Conservation (phyloP, 2,113 vertebrate genomes). For the Naja naja region DNA sequence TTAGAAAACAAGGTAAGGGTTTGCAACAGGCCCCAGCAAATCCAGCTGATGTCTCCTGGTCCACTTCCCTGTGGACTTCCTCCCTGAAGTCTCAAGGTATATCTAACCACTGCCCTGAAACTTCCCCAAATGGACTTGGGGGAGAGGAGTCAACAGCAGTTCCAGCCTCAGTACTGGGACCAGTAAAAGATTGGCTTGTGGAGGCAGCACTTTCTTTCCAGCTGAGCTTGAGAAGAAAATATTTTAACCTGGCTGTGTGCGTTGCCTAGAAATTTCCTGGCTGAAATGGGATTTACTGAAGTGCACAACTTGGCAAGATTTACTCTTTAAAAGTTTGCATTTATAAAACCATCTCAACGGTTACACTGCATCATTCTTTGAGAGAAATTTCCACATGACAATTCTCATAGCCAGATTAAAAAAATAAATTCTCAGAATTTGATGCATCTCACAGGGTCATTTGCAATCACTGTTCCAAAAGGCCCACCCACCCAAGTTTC, state of each 20-base stretch:
- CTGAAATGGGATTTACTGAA: not conserved
- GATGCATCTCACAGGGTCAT: not conserved
- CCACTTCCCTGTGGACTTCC: not conserved
- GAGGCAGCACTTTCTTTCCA: not conserved
- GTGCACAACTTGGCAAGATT: not conserved
- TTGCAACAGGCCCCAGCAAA: not conserved
- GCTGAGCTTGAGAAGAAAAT: not conserved
- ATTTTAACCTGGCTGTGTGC: not conserved
- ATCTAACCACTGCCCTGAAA: not conserved
- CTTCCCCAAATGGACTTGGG: not conserved
- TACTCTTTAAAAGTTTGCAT: not conserved
- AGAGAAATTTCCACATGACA: not conserved
- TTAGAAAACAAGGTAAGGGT: not conserved
- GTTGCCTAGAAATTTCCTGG: not conserved
- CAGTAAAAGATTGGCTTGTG: not conserved
- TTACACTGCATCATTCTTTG: not conserved
- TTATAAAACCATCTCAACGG: not conserved
- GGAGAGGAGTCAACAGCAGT: not conserved
- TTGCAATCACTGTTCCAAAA: not conserved
- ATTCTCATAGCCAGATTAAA: not conserved
- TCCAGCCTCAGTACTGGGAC: not conserved
- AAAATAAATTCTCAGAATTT: not conserved
- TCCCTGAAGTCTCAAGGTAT: not conserved
- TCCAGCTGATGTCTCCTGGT: not conserved
- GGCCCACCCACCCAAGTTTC: not conserved